Evolutionary conservation across 2,888 invertebrate species (phyloP).

Genomic region (Sesia bembeciformis): DNA sequence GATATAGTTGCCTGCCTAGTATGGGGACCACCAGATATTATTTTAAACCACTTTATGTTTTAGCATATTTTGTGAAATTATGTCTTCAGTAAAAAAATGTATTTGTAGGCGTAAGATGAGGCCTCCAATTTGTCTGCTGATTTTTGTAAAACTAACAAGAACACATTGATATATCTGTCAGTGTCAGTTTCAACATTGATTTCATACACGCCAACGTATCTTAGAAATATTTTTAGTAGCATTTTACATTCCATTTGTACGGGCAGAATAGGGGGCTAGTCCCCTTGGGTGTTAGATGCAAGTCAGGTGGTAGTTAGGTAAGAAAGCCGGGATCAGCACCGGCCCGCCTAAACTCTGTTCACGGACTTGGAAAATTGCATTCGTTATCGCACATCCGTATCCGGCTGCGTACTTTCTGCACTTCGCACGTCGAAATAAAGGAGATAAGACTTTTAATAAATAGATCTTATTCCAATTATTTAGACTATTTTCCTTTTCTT

Average conservation of each 20-base stretch:
- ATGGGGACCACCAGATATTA: too few relatives aligned
- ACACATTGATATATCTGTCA: too few relatives aligned
- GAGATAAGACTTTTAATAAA: conserved; percentile 3
- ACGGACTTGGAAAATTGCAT: conserved; percentile 70
- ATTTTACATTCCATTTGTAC: not conserved
- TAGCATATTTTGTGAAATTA: too few relatives aligned
- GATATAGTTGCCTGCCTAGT: too few relatives aligned
- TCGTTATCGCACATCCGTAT: conserved; percentile 69
- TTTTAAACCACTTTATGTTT: too few relatives aligned
- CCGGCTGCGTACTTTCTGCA: conserved; percentile 32
- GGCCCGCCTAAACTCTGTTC: conserved; percentile 64
- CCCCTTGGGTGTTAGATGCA: not conserved
- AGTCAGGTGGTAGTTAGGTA: conserved; percentile 32
- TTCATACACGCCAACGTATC: not conserved
- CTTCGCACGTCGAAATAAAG: conserved; percentile 1
- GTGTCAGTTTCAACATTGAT: not conserved
- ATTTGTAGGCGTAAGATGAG: too few relatives aligned
- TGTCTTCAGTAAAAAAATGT: too few relatives aligned
- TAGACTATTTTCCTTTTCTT: too few relatives aligned
- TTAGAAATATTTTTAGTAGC: not conserved
- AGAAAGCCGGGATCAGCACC: conserved; percentile 28
- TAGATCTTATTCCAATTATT: too few relatives aligned
- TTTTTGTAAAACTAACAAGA: too few relatives aligned
- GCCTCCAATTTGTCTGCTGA: too few relatives aligned
- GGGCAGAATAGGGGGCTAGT: not conserved